phyloP scores from a whole-genome alignment of 2,888 invertebrate genomes.

The Mantis religiosa region DNA sequence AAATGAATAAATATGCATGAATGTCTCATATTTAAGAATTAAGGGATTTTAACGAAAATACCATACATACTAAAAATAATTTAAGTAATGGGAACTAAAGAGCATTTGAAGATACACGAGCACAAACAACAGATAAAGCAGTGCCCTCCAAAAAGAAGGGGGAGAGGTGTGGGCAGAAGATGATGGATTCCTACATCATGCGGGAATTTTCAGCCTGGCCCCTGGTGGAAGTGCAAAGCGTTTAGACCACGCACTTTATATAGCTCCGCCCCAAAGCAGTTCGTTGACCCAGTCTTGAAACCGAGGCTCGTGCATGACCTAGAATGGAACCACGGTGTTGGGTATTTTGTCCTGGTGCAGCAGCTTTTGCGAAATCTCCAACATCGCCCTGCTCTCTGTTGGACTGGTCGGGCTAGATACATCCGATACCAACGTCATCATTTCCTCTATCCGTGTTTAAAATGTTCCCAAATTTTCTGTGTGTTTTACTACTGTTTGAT shows the following conservation, averaged over 20 bases:
- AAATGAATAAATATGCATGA: too few relatives aligned
- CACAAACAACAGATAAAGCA: too few relatives aligned
- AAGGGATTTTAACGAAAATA: too few relatives aligned
- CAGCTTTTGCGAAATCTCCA: neutral
- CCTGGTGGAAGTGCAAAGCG: neutral
- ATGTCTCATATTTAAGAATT: too few relatives aligned
- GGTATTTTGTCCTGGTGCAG: neutral
- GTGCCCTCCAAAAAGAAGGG: too few relatives aligned
- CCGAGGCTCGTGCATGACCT: neutral
- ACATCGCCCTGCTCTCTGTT: neutral
- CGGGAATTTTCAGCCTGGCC: neutral
- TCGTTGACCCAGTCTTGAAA: neutral
- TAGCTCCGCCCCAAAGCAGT: neutral
- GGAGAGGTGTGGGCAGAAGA: neutral
- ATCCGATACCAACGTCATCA: neutral
- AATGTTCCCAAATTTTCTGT: too few relatives aligned
- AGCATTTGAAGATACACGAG: too few relatives aligned
- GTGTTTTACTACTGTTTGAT: too few relatives aligned
- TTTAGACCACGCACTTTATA: neutral
- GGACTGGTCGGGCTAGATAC: neutral
- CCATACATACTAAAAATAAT: too few relatives aligned
- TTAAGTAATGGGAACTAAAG: too few relatives aligned
- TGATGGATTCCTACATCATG: neutral
- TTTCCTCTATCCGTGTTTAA: neutral
- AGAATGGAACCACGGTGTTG: neutral